These are phyloP conservation scores for Ferdinandea cuprea DNA, from an alignment of 2,888 invertebrate genomes.

Conservation along the genomic window DNA sequence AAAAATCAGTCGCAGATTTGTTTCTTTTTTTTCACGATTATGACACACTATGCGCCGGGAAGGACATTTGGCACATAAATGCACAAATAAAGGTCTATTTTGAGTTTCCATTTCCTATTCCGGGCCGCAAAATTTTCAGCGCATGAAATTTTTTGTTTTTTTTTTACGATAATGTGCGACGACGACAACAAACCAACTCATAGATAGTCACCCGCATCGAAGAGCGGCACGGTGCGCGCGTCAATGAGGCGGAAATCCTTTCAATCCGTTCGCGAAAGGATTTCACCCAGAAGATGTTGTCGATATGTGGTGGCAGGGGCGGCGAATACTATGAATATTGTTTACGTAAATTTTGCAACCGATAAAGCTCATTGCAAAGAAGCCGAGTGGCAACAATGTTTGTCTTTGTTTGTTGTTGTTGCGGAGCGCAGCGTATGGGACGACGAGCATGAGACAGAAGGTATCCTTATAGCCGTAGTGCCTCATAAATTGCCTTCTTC, in stretches of 20 bases:
- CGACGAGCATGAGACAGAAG: slow-evolving; percentile 28
- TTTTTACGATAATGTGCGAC: slow-evolving; percentile 68
- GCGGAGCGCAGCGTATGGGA: not conserved
- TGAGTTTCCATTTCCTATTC: slow-evolving; percentile 44
- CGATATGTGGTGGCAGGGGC: not conserved
- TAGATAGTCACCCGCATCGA: slow-evolving; percentile 18
- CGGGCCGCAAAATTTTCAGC: slow-evolving; percentile 18
- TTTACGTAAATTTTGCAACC: slow-evolving; percentile 75
- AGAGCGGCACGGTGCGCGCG: slow-evolving; percentile 17
- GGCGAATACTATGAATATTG: slow-evolving; percentile 71
- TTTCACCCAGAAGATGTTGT: slow-evolving; percentile 27
- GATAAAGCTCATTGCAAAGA: slow-evolving; percentile 71
- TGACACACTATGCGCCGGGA: not conserved
- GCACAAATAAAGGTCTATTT: slow-evolving; percentile 60
- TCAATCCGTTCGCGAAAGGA: slow-evolving; percentile 70
- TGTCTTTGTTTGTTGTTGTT: slow-evolving; percentile 60
- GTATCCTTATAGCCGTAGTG: slow-evolving; percentile 71
- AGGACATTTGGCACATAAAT: slow-evolving; percentile 36
- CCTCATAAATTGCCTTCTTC: slow-evolving; percentile 71
- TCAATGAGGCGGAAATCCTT: slow-evolving; percentile 74
- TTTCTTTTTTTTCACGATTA: slow-evolving; percentile 6
- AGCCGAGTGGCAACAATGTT: slow-evolving; percentile 68
- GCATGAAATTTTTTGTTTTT: slow-evolving; percentile 32
- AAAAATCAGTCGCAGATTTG: not conserved
- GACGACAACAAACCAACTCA: slow-evolving; percentile 50